phyloP scores from a whole-genome alignment of 2,888 invertebrate genomes.

The Torymus auratus region DNA sequence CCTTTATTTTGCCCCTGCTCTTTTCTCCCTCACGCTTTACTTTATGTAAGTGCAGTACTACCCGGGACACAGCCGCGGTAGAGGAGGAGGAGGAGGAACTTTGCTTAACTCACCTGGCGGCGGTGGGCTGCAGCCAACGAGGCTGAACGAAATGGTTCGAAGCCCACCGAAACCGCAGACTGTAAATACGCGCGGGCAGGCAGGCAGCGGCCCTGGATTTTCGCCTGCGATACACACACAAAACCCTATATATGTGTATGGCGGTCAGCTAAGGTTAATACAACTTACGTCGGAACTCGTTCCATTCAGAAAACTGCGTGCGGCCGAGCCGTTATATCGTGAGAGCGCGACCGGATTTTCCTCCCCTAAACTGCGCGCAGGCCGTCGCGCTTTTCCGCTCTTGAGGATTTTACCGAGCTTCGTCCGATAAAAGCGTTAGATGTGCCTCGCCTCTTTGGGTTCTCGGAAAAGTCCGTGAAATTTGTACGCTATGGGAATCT shows the following conservation, averaged over 20 bases:
- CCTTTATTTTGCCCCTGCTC: slow-evolving; percentile 11
- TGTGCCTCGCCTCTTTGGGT: background rate
- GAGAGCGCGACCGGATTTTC: slow-evolving; percentile 22
- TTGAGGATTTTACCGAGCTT: background rate
- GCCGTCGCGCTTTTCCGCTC: slow-evolving; percentile 1
- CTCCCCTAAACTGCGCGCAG: slow-evolving; percentile 14
- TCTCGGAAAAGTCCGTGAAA: background rate
- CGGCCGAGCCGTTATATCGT: slow-evolving; percentile 29
- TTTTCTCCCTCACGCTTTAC: slow-evolving; percentile 17
- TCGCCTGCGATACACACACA: slow-evolving; percentile 18
- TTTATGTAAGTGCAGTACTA: slow-evolving; percentile 23
- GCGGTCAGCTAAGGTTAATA: slow-evolving; percentile 16
- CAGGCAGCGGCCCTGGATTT: background rate
- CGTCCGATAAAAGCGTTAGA: slow-evolving; percentile 16
- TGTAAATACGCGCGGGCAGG: slow-evolving; percentile 45
- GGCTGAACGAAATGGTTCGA: slow-evolving; percentile 51
- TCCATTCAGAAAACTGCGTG: slow-evolving; percentile 36
- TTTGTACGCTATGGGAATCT: background rate
- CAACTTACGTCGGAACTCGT: slow-evolving; percentile 21
- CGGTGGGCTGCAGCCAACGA: slow-evolving; percentile 30
- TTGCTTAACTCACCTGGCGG: slow-evolving; percentile 45
- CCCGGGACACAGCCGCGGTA: background rate
- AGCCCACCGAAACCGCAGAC: slow-evolving; percentile 49
- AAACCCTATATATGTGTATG: slow-evolving; percentile 5
- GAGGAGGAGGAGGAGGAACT: background rate